phyloP scores from a whole-genome alignment of 2,113 vertebrate genomes.

The Albula goreensis region DNA sequence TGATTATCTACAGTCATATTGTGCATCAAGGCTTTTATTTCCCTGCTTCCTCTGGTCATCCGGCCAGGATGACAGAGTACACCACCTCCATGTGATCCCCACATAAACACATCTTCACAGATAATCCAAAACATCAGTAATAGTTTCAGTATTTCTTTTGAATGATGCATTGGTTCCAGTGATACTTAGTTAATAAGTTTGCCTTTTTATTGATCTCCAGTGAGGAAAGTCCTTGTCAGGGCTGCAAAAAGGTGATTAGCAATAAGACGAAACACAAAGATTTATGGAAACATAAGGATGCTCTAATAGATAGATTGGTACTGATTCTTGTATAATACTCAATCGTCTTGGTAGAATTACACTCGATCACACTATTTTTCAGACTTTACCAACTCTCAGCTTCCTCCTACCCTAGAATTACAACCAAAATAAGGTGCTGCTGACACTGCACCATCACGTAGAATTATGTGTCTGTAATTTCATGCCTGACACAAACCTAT shows the following conservation, averaged over 20 bases:
- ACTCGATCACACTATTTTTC: too few species aligned
- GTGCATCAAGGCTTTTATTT: slow-evolving; percentile 11
- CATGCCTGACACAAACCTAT: background rate
- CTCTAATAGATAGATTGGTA: too few species aligned
- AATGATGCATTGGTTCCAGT: background rate
- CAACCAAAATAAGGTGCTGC: background rate
- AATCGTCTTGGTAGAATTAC: background rate
- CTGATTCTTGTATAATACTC: background rate
- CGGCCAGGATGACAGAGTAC: background rate
- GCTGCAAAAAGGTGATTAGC: too few species aligned
- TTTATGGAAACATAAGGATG: too few species aligned
- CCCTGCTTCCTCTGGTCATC: background rate
- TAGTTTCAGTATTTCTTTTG: background rate
- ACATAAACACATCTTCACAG: background rate
- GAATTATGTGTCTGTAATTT: background rate
- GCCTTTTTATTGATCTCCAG: too few species aligned
- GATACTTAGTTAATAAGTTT: background rate
- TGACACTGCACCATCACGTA: background rate
- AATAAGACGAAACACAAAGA: too few species aligned
- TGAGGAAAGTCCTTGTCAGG: too few species aligned
- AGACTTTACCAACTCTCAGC: background rate
- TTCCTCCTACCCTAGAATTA: background rate
- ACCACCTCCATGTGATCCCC: background rate
- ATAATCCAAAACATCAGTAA: background rate
- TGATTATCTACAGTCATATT: slow-evolving; percentile 47